Conservation (phyloP, 2,113 vertebrate genomes). For the Mionectes macconnelli region DNA sequence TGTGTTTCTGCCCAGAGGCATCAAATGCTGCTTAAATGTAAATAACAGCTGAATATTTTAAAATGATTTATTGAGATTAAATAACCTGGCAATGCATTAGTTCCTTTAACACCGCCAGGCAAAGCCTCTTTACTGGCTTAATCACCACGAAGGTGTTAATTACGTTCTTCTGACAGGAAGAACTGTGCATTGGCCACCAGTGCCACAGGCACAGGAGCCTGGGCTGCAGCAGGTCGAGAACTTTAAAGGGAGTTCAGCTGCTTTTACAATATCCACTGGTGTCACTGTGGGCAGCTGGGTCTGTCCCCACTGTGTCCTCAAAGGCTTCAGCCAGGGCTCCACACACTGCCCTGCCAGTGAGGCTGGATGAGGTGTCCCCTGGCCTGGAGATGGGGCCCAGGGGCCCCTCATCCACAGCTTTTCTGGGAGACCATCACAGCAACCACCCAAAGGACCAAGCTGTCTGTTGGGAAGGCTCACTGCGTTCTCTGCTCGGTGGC, state of each 20-base stretch:
- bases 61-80: slow-evolving; percentile 29
- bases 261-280: rapidly evolving
- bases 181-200: rapidly evolving
- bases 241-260: not conserved
- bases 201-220: not conserved
- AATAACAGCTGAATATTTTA: slow-evolving; percentile 32
- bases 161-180: rapidly evolving
- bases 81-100: slow-evolving; percentile 24
- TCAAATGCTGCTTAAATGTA: slow-evolving; percentile 21
- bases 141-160: not conserved
- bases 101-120: not conserved
- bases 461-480: rapidly evolving
- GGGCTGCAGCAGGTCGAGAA: rapidly evolving
- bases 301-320: not conserved
- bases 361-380: not conserved
- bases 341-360: rapidly evolving
- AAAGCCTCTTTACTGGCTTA: not conserved
- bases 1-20: not conserved
- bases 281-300: not conserved
- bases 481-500: not conserved
- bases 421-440: not conserved
- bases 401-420: too few species aligned
- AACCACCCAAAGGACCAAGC: rapidly evolving
- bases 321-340: not conserved
- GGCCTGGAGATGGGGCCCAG: not conserved